Evolutionary conservation across 1,140 invertebrate genomes (phyloP), one percentile per base, ranked within the genome.

Genomic region (Maniola jurtina): DNA sequence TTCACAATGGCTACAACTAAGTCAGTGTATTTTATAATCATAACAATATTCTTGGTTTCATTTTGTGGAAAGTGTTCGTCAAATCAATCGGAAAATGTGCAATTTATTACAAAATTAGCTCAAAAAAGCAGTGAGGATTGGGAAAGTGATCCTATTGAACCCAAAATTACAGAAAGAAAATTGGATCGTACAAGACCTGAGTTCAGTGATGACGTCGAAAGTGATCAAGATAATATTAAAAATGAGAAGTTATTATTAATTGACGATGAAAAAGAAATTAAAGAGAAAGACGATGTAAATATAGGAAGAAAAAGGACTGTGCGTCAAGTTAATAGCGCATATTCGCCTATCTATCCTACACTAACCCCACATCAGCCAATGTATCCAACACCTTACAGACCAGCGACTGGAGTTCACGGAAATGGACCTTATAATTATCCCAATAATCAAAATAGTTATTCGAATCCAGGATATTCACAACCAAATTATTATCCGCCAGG

Each of bases 1-100:
- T 48, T 61, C 61, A 75, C 64, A 73, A 77, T 77, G 75, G 54
- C 61, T 45, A 40, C n/a, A 40, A 55, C 25, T 35, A 65, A 62
- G 38, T 36, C 52, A 48, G 69, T 71, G 10, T 47, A 58, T 56
- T 69, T 35, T 60, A 16, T 64, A 36, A 5, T 25, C 16, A 16
- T 38, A 52, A 55, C 10, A 36, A 13, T 60, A 35, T 54, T 60
- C 55, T 60, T 34, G 15, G 40, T 64, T 11, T 15, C 45, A 7
- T 47, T 55, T 40, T 55, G 14, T 47, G 25, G 50, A 47, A 56
- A 14, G 9, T 47, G 33, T 66, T 47, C 25, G 1, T 45, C 52
- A 42, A 52, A 55, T 14, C 16, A 34, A 11, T 40, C 25, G 7
- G 5, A 55, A 8, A 63, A 33, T 55, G 61, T 63, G 8, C n/a